Conservation (phyloP, 2,888 invertebrate genomes). For the Dorcus parallelipipedus region DNA sequence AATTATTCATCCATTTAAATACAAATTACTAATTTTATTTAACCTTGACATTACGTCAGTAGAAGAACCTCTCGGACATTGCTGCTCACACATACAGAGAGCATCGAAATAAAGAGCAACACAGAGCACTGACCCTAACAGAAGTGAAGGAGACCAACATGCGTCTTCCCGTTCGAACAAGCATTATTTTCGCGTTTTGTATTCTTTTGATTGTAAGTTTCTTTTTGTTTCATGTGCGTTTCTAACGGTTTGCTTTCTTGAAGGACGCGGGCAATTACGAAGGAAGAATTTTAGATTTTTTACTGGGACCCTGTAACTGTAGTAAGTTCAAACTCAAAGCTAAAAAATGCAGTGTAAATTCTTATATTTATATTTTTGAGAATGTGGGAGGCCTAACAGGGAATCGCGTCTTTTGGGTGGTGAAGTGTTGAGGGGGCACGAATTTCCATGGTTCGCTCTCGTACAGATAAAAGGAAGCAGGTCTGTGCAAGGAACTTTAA, state of each 20-base stretch:
- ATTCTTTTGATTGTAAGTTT: too few relatives aligned
- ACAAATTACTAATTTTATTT: too few relatives aligned
- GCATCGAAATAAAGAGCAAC: too few relatives aligned
- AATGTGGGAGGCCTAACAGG: conserved; percentile 52
- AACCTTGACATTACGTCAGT: too few relatives aligned
- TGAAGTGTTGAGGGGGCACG: conserved; percentile 50
- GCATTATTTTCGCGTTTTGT: background rate
- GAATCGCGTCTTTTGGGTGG: conserved; percentile 48
- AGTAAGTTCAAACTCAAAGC: conserved; percentile 31
- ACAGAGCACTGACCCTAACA: too few relatives aligned
- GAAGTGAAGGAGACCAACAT: too few relatives aligned
- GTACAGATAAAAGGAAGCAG: conserved; percentile 46
- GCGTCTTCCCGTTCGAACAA: too few relatives aligned
- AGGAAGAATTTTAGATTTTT: conserved; percentile 29
- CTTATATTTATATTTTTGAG: conserved; percentile 31
- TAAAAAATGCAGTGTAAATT: background rate
- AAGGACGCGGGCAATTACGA: conserved; percentile 1
- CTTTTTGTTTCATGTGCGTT: too few relatives aligned
- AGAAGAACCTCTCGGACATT: too few relatives aligned
- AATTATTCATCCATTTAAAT: too few relatives aligned
- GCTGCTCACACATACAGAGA: too few relatives aligned
- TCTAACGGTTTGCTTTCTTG: too few relatives aligned
- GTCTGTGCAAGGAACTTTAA: conserved; percentile 51
- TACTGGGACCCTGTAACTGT: conserved; percentile 37
- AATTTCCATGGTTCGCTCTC: conserved; percentile 57